phyloP scores from a whole-genome alignment of 1,140 invertebrate genomes.

The Ctenoplectra terminalis region DNA sequence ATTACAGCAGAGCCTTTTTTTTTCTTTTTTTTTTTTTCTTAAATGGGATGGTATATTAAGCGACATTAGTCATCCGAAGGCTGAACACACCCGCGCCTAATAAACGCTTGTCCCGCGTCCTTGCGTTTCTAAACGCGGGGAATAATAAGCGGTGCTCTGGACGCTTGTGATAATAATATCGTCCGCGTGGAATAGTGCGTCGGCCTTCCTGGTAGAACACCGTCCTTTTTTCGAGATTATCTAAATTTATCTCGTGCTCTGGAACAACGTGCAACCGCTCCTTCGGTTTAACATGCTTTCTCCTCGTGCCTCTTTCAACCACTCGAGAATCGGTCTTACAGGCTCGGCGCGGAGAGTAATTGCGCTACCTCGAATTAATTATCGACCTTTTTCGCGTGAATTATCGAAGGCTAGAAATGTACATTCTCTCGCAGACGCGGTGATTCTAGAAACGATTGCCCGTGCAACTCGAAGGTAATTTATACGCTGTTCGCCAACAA shows the following conservation, averaged over 20 bases:
- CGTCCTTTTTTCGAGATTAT: slow-evolving; percentile 58
- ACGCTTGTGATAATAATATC: slow-evolving; percentile 61
- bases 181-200: slow-evolving; percentile 49
- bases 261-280: slow-evolving; percentile 47
- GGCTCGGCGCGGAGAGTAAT: slow-evolving; percentile 17
- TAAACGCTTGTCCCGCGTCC: slow-evolving; percentile 44
- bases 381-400: no score
- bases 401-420: no score
- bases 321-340: slow-evolving; percentile 18
- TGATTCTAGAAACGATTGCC: no score
- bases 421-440: no score
- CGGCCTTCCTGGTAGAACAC: slow-evolving; percentile 62
- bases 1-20: background rate
- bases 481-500: no score
- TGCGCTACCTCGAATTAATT: slow-evolving; percentile 36
- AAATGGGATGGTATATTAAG: background rate
- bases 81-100: background rate
- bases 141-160: slow-evolving; percentile 42
- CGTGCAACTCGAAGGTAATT: no score
- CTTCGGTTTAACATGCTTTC: slow-evolving; percentile 31
- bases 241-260: slow-evolving; percentile 64
- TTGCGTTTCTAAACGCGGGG: slow-evolving; percentile 43
- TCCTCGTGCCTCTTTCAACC: slow-evolving; percentile 18
- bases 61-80: background rate
- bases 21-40: no score